These are phyloP conservation scores for Amphiprion percula DNA, from an alignment of 2,113 vertebrate species.

Conservation along the genomic window DNA sequence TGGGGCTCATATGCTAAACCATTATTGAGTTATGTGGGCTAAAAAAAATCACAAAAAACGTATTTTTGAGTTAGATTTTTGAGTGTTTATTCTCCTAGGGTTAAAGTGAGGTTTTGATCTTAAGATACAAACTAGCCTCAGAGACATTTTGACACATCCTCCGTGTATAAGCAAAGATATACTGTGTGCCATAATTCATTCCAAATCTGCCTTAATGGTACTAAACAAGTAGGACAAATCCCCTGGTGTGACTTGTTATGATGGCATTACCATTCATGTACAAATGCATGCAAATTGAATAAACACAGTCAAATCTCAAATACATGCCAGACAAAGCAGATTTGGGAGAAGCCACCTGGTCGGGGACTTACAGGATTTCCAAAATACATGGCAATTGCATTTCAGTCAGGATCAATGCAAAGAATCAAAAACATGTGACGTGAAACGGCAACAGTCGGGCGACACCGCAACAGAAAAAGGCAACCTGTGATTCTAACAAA, in stretches of 20 bases:
- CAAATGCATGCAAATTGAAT: slow-evolving; percentile 71
- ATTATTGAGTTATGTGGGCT: not conserved
- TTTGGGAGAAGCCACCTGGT: slow-evolving; percentile 49
- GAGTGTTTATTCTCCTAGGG: no score
- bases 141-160: not conserved
- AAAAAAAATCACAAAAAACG: not conserved
- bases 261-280: slow-evolving; percentile 56
- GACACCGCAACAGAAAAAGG: not conserved
- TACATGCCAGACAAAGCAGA: slow-evolving; percentile 48
- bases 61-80: no score
- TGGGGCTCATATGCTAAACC: not conserved
- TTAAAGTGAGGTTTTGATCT: no score
- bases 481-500: slow-evolving; percentile 62
- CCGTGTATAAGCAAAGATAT: not conserved
- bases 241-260: slow-evolving; percentile 33
- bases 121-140: not conserved
- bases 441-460: not conserved
- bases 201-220: slow-evolving; percentile 35
- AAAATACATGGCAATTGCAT: slow-evolving; percentile 31
- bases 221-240: slow-evolving; percentile 41
- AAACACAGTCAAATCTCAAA: slow-evolving; percentile 56
- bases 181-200: slow-evolving; percentile 1
- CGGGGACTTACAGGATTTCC: slow-evolving; percentile 22
- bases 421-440: not conserved
- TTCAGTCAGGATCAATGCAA: not conserved